Conservation (phyloP, 2,797 vertebrate species). For the Enteromius radiatus region DNA sequence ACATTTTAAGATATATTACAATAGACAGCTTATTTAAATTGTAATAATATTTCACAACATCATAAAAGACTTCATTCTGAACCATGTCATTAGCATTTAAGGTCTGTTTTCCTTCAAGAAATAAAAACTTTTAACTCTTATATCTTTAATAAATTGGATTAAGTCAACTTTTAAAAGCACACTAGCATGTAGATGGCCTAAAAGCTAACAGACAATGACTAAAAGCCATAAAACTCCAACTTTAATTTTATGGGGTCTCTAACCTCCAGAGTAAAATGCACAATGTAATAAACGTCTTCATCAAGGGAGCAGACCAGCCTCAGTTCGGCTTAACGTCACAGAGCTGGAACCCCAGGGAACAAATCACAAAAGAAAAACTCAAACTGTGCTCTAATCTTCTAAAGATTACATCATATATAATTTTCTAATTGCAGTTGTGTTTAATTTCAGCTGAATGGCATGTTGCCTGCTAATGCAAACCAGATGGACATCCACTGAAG, state of each 20-base stretch:
- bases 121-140: background rate
- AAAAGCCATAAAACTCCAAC: constrained; percentile 12
- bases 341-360: constrained; percentile 33
- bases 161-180: constrained; percentile 19
- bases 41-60: background rate
- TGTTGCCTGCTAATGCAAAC: constrained; percentile 66
- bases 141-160: background rate
- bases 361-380: constrained; percentile 52
- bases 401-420: constrained; percentile 70
- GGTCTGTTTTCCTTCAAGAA: background rate
- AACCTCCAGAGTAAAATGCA: background rate
- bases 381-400: constrained; percentile 41
- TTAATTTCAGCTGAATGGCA: constrained; percentile 67
- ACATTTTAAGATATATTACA: background rate
- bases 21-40: background rate
- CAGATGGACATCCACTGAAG: constrained; percentile 69
- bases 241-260: constrained; percentile 28
- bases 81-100: background rate
- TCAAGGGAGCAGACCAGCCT: background rate
- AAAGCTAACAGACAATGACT: constrained; percentile 1
- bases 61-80: background rate
- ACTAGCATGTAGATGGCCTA: background rate
- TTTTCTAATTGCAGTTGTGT: constrained; percentile 62
- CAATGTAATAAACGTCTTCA: constrained; percentile 9
- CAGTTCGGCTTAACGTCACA: background rate